A percentile compares a stretch with the other conserved stretches of the same genome.
phyloP scores from a whole-genome alignment of 1,140 invertebrate species.

The Drosophila saltans region DNA sequence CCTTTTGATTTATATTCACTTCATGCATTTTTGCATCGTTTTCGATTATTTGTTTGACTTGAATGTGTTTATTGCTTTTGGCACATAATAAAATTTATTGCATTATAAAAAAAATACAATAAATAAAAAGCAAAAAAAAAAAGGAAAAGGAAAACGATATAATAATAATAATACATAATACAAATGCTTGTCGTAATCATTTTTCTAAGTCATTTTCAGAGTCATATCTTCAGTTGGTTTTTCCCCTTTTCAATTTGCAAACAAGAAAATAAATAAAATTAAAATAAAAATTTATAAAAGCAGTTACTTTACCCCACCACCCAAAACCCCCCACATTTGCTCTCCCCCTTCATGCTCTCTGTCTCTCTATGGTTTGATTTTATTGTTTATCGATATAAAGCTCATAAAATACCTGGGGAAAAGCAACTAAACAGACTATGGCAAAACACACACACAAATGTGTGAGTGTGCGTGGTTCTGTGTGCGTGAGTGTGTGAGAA shows the following conservation, averaged over 20 bases:
- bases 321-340: background rate
- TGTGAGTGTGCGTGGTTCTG: constrained; percentile 4
- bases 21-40: constrained; percentile 28
- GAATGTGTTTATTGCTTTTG: constrained; percentile 72
- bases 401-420: constrained; percentile 71
- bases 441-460: constrained; percentile 30
- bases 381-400: constrained; percentile 79
- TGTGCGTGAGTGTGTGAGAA: constrained; percentile 7
- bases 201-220: constrained; percentile 33
- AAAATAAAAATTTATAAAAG: constrained; percentile 77
- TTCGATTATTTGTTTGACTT: constrained; percentile 69
- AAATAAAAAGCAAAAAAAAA: constrained; percentile 11
- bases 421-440: constrained; percentile 27
- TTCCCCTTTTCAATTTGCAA: constrained; percentile 71
- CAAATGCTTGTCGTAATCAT: constrained; percentile 67
- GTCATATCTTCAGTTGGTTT: constrained; percentile 29
- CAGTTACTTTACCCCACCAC: constrained; percentile 1
- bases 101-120: constrained; percentile 63
- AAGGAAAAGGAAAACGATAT: background rate
- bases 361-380: constrained; percentile 47
- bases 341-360: background rate
- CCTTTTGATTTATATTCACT: constrained; percentile 67
- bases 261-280: constrained; percentile 77
- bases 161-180: constrained; percentile 30
- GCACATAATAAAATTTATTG: constrained; percentile 81